phyloP scores from a whole-genome alignment of 2,113 vertebrate species.

The Tetrax tetrax region DNA sequence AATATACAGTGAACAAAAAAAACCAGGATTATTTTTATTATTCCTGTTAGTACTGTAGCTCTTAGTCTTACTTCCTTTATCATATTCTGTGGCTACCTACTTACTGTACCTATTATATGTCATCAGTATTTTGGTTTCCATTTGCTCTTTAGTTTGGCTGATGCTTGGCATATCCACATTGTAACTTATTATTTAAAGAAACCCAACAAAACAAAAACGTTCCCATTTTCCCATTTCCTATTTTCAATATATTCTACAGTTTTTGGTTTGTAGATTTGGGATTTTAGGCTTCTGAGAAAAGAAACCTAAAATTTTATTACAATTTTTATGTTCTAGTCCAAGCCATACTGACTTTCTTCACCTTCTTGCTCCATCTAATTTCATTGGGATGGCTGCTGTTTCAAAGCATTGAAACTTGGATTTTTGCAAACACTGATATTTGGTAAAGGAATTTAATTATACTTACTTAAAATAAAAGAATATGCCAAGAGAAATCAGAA shows the following conservation, averaged over 20 bases:
- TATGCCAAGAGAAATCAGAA: slow-evolving; percentile 93
- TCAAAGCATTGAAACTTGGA: not conserved
- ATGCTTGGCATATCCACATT: not conserved
- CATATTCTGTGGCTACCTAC: not conserved
- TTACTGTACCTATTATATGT: not conserved
- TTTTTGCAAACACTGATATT: not conserved
- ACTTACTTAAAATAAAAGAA: slow-evolving; percentile 99
- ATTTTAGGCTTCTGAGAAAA: not conserved
- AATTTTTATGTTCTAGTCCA: not conserved
- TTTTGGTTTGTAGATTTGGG: not conserved
- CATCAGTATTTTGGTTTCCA: not conserved
- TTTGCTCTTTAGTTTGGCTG: not conserved
- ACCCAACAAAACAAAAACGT: not conserved
- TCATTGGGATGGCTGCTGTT: not conserved
- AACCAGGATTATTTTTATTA: not conserved
- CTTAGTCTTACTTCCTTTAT: not conserved
- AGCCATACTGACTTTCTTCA: not conserved
- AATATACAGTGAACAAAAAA: too few species aligned
- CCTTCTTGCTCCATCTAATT: not conserved
- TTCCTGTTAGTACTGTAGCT: not conserved
- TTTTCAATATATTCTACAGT: not conserved
- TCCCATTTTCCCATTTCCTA: not conserved
- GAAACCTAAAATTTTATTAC: not conserved
- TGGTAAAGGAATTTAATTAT: not conserved
- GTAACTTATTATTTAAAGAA: not conserved